A percentile compares a stretch with the other conserved stretches of the same genome.
phyloP scores from a whole-genome alignment of 2,888 invertebrate genomes.

The Oscheius myriophilus region DNA sequence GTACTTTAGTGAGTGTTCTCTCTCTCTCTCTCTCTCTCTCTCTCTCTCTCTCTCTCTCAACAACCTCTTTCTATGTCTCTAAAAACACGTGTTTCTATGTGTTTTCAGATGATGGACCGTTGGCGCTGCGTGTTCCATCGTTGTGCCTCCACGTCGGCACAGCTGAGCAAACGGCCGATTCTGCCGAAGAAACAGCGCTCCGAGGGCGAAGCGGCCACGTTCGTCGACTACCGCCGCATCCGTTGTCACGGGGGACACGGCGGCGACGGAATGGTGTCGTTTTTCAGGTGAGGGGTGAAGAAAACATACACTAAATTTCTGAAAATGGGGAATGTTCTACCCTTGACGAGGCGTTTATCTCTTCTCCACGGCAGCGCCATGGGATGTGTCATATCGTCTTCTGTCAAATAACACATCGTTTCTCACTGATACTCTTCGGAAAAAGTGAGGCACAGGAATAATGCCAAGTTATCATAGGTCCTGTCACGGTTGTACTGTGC shows the following conservation, averaged over 20 bases:
- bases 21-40: background rate
- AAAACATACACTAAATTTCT: too few relatives aligned
- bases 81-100: background rate
- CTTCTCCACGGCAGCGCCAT: too few relatives aligned
- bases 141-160: conserved; percentile 19
- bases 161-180: conserved; percentile 39
- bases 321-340: too few relatives aligned
- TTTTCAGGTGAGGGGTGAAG: conserved; percentile 76
- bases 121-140: background rate
- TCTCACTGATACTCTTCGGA: too few relatives aligned
- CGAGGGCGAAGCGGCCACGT: conserved; percentile 55
- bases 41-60: background rate
- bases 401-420: too few relatives aligned
- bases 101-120: conserved; percentile 7
- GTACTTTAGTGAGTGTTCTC: background rate
- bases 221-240: conserved; percentile 63
- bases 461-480: too few relatives aligned
- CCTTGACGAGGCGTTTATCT: too few relatives aligned
- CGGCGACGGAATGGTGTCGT: conserved; percentile 90
- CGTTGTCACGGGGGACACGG: conserved; percentile 84
- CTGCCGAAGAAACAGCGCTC: conserved; percentile 49
- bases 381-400: too few relatives aligned
- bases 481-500: too few relatives aligned
- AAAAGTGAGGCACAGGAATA: too few relatives aligned
- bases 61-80: background rate